These are phyloP conservation scores for Hirudinaria manillensis DNA, from an alignment of 2,888 invertebrate genomes.

Conservation along the genomic window DNA sequence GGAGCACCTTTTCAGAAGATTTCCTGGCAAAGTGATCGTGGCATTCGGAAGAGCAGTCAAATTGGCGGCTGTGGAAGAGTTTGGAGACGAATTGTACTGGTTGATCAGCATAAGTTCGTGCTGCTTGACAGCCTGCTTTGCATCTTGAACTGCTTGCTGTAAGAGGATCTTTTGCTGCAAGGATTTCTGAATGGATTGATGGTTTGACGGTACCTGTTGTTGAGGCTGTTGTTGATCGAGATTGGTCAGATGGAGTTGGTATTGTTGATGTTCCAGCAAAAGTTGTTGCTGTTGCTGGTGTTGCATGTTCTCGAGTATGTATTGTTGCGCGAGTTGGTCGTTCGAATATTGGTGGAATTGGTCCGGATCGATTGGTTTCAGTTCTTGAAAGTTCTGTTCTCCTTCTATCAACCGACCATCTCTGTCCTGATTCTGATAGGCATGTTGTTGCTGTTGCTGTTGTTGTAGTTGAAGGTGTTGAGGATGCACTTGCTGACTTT, in stretches of 20 bases:
- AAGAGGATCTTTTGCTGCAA: slow-evolving; percentile 15
- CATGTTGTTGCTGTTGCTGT: slow-evolving; percentile 1
- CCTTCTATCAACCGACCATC: background rate
- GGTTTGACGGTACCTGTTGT: background rate
- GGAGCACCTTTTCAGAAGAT: background rate
- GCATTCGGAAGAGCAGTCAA: background rate
- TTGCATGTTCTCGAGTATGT: background rate
- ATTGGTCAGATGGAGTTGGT: background rate
- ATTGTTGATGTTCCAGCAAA: slow-evolving; percentile 15
- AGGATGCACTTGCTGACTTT: background rate
- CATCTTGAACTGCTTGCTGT: slow-evolving; percentile 6
- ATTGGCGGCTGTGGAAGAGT: background rate
- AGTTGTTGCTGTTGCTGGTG: slow-evolving; percentile 25
- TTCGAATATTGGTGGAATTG: slow-evolving; percentile 16
- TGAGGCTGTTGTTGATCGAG: slow-evolving; percentile 17
- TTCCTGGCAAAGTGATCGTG: slow-evolving; percentile 12
- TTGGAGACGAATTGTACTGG: background rate
- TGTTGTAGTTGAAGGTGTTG: slow-evolving; percentile 7
- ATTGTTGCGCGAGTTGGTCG: slow-evolving; percentile 4
- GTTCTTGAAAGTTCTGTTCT: slow-evolving; percentile 21
- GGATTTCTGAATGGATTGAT: background rate
- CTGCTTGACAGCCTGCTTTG: background rate
- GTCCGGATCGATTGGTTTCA: slow-evolving; percentile 26
- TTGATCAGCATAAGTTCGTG: background rate
- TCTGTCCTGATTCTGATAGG: slow-evolving; percentile 3